A percentile compares a stretch with the other conserved stretches of the same genome.
Conservation (phyloP, 2,797 vertebrate species). For the Trichosurus vulpecula region DNA sequence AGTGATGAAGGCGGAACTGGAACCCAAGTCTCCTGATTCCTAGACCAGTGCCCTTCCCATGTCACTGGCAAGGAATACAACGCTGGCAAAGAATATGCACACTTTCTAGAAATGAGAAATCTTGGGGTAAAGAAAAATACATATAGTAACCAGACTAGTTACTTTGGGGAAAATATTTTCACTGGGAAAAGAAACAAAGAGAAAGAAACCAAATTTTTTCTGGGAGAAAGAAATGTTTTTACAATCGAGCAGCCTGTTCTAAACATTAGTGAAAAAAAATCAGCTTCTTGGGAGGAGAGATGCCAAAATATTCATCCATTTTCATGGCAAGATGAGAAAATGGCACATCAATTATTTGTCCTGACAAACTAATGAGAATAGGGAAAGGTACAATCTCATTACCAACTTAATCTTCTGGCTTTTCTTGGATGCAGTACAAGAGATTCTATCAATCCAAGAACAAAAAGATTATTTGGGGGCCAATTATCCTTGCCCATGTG, state of each 20-base stretch:
- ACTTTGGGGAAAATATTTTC: not conserved
- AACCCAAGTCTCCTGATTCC: not conserved
- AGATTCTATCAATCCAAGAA: slow-evolving; percentile 72
- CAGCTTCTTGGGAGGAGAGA: not conserved
- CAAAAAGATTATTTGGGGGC: slow-evolving; percentile 73
- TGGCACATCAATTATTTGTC: slow-evolving; percentile 73
- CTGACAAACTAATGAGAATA: slow-evolving; percentile 40
- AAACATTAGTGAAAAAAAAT: slow-evolving; percentile 13
- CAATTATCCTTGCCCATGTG: slow-evolving; percentile 72
- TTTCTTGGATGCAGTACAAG: slow-evolving; percentile 68
- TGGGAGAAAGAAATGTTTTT: not conserved
- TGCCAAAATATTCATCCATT: slow-evolving; percentile 49
- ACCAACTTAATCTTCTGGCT: slow-evolving; percentile 75
- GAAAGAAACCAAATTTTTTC: not conserved
- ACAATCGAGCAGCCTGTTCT: slow-evolving; percentile 26
- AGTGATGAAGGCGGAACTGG: not conserved
- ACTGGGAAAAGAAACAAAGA: not conserved
- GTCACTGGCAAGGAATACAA: not conserved
- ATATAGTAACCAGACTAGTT: not conserved
- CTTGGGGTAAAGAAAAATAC: not conserved
- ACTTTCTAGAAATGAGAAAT: not conserved
- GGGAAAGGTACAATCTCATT: slow-evolving; percentile 77
- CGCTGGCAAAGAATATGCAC: too few species aligned
- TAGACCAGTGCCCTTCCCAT: not conserved
- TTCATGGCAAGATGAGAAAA: slow-evolving; percentile 60